Conservation (phyloP, 2,113 vertebrate species). For the Prochilodus magdalenae region DNA sequence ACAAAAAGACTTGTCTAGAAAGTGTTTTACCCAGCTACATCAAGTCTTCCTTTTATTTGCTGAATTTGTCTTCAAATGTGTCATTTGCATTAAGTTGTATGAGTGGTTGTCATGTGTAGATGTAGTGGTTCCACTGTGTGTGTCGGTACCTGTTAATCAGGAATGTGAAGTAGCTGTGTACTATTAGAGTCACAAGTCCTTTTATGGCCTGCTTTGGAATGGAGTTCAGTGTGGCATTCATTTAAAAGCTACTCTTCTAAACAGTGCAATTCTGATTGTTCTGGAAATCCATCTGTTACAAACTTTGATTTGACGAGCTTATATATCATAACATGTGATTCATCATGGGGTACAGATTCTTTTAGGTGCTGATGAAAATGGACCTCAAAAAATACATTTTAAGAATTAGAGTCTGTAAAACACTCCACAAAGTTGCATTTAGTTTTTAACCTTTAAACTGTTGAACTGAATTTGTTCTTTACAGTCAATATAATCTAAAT, state of each 20-base stretch:
- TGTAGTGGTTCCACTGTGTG: neutral
- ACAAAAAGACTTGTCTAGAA: neutral
- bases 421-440: too few relatives aligned
- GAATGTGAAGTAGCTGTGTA: neutral
- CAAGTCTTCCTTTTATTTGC: constrained; percentile 14
- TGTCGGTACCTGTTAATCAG: neutral
- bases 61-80: constrained; percentile 29
- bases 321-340: neutral
- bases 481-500: too few relatives aligned
- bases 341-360: neutral
- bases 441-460: too few relatives aligned
- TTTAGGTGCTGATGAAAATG: too few relatives aligned
- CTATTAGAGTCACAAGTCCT: neutral
- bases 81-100: neutral
- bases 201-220: neutral
- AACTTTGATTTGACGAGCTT: neutral
- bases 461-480: too few relatives aligned
- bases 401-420: too few relatives aligned
- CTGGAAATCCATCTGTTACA: too few relatives aligned
- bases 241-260: too few relatives aligned
- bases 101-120: neutral
- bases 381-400: too few relatives aligned
- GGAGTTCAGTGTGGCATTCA: neutral
- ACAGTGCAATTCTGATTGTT: too few relatives aligned
- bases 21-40: neutral